Conservation (phyloP, 92 coral and sea anemone genomes). For the Siderastrea siderea region DNA sequence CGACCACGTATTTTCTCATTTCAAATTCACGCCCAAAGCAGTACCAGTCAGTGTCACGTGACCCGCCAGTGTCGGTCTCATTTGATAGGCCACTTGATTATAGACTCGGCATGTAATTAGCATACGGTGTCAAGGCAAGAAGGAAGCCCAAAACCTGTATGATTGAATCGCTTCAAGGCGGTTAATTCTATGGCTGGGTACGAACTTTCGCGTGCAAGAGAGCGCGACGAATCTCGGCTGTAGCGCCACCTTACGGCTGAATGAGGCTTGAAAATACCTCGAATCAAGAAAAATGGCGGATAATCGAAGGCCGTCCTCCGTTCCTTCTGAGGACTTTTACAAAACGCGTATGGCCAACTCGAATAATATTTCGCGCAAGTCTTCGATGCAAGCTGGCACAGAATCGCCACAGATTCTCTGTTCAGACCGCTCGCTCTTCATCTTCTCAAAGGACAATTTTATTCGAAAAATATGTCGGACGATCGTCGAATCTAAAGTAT, state of each 20-base stretch:
- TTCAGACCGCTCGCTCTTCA: conserved; percentile 85
- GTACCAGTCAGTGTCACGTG: conserved; percentile 86
- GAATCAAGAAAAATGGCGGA: conserved; percentile 81
- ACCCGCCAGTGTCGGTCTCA: conserved; percentile 60
- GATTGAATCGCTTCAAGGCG: conserved; percentile 77
- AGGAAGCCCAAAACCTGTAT: conserved; percentile 82
- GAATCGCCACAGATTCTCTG: conserved; percentile 63
- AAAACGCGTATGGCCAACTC: conserved; percentile 91
- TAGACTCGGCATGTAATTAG: conserved; percentile 90
- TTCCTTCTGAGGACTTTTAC: conserved; percentile 91
- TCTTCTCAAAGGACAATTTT: conserved; percentile 86
- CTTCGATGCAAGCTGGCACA: conserved; percentile 84
- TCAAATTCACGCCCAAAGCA: conserved; percentile 70
- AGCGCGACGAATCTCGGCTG: conserved; percentile 35
- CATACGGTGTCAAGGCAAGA: conserved; percentile 96
- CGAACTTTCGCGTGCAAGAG: conserved; percentile 62
- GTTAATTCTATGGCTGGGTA: conserved; percentile 79
- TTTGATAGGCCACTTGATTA: conserved; percentile 91
- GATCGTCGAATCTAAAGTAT: conserved; percentile 96
- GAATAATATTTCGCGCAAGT: conserved; percentile 82
- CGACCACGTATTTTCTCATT: conserved; percentile 21
- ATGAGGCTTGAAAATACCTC: conserved; percentile 55
- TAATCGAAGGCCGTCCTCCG: conserved; percentile 90
- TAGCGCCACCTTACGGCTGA: conserved; percentile 50
- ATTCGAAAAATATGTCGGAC: conserved; percentile 84